Conservation (phyloP, 2,888 invertebrate species). For the Dysmachus trigonus region DNA sequence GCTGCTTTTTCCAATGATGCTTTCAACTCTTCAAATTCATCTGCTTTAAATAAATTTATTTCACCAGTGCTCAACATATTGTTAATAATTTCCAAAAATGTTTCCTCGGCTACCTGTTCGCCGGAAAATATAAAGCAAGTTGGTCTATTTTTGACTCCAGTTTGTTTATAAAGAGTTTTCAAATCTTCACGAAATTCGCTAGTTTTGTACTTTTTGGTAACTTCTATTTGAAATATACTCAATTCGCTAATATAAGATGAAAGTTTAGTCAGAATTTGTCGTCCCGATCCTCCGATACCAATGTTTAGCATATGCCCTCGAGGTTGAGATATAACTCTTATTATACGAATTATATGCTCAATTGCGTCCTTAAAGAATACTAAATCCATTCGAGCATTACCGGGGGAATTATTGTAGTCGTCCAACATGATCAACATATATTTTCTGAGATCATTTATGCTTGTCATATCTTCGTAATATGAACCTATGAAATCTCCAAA, state of each 20-base stretch:
- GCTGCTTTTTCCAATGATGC: conserved; percentile 57
- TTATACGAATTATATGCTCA: conserved; percentile 83
- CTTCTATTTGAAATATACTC: conserved; percentile 79
- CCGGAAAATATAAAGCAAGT: conserved; percentile 87
- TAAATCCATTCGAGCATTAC: conserved; percentile 80
- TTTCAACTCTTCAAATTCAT: conserved; percentile 82
- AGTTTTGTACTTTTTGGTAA: conserved; percentile 80
- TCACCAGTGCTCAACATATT: conserved; percentile 89
- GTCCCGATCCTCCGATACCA: conserved; percentile 87
- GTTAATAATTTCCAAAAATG: conserved; percentile 88
- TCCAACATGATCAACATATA: conserved; percentile 66
- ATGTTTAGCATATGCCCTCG: conserved; percentile 85
- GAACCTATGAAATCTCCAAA: conserved; percentile 85
- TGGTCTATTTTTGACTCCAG: conserved; percentile 79
- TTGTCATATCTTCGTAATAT: conserved; percentile 82
- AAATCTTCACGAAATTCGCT: conserved; percentile 84
- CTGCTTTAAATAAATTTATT: conserved; percentile 86
- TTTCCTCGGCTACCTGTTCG: conserved; percentile 83
- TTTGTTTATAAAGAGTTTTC: conserved; percentile 75
- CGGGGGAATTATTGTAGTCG: conserved; percentile 77
- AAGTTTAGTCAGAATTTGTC: conserved; percentile 80
- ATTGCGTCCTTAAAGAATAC: conserved; percentile 89
- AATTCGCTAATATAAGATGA: conserved; percentile 84
- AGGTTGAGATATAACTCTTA: conserved; percentile 84
- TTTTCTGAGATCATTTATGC: conserved; percentile 69